A percentile compares a stretch with the other conserved stretches of the same genome.
phyloP scores from a whole-genome alignment of 2,888 invertebrate genomes.

The Xylota sylvarum region DNA sequence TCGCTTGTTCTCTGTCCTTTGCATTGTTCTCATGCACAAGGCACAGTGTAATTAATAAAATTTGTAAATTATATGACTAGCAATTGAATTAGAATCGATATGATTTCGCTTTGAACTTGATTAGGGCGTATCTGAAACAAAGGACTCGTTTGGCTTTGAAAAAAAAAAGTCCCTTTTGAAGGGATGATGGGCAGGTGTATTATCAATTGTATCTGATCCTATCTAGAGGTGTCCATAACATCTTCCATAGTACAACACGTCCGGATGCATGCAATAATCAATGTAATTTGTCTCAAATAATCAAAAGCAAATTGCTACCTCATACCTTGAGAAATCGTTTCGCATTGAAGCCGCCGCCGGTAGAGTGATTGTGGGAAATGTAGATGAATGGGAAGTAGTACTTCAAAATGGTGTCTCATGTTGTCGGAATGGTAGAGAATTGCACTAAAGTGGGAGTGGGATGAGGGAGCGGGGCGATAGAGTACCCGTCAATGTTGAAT shows the following conservation, averaged over 20 bases:
- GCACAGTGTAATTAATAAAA: constrained; percentile 58
- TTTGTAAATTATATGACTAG: constrained; percentile 56
- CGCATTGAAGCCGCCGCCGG: constrained; percentile 13
- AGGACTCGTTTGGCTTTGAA: too few relatives aligned
- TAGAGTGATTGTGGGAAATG: constrained; percentile 59
- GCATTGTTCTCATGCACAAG: constrained; percentile 8
- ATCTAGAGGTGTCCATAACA: constrained; percentile 22
- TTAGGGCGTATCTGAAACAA: constrained; percentile 8
- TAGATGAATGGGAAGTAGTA: constrained; percentile 57
- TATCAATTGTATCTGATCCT: not conserved
- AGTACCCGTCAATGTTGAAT: constrained; percentile 62
- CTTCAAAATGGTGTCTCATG: constrained; percentile 54
- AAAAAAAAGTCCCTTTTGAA: too few relatives aligned
- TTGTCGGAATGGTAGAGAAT: constrained; percentile 23
- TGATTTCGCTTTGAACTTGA: constrained; percentile 34
- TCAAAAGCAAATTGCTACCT: constrained; percentile 71
- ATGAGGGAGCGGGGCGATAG: not conserved
- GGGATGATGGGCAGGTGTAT: too few relatives aligned
- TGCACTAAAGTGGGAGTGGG: constrained; percentile 24
- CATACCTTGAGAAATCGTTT: constrained; percentile 59
- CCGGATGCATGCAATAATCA: constrained; percentile 61
- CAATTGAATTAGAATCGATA: constrained; percentile 47
- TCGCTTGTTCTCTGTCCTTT: constrained; percentile 43
- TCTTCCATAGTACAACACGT: constrained; percentile 1
- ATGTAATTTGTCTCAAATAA: constrained; percentile 70